Percentiles rank a stretch among this genome's conserved stretches.
These are phyloP conservation scores for Streptopelia turtur DNA, from an alignment of 2,797 vertebrate species.

Conservation along the genomic window DNA sequence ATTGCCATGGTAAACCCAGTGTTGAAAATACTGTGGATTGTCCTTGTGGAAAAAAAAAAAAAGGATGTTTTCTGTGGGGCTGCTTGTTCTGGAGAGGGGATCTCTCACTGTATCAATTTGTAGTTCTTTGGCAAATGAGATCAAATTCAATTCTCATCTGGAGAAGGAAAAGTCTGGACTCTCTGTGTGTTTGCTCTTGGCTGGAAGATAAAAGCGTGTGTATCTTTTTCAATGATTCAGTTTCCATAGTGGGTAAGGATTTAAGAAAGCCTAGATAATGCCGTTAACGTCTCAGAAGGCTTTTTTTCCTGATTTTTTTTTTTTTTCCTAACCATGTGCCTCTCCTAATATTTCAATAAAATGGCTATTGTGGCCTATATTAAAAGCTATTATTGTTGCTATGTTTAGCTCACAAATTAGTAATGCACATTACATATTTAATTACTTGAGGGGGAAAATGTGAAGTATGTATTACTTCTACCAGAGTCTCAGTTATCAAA, in stretches of 20 bases:
- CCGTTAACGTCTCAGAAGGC: conserved; percentile 13
- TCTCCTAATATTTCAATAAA: conserved; percentile 2
- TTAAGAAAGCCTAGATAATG: not conserved
- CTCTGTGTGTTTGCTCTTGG: not conserved
- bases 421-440: not conserved
- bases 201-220: not conserved
- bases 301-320: not conserved
- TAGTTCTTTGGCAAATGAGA: conserved; percentile 1
- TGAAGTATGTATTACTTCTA: not conserved
- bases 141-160: not conserved
- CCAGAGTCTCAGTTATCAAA: not conserved
- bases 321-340: not conserved
- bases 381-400: conserved; percentile 9
- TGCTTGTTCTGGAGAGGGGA: not conserved
- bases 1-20: not conserved
- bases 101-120: not conserved
- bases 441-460: not conserved
- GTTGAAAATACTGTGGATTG: not conserved
- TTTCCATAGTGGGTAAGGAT: not conserved
- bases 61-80: not conserved
- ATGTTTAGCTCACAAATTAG: conserved; percentile 7
- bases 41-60: fast-evolving
- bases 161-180: not conserved
- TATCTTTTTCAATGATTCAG: not conserved
- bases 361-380: not conserved